Evolutionary conservation across 2,113 vertebrate genomes (phyloP), one percentile per base, ranked within the genome.

Genomic region (Smithornis capensis): DNA sequence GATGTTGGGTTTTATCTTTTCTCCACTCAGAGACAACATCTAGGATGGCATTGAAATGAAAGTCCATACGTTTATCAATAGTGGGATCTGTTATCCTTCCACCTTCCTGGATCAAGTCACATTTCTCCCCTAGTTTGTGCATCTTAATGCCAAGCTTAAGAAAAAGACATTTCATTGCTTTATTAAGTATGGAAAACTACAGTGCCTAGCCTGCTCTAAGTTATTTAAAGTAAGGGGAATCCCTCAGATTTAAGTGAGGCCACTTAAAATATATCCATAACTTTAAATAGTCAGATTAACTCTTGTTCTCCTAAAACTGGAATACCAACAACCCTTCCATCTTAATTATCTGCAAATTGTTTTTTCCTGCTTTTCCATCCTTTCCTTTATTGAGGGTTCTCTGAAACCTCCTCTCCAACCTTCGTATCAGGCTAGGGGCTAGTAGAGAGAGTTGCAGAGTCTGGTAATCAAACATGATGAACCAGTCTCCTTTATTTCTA

Each of bases 31-130:
- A 98, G 76, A 99, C 98, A 38, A 99, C 99, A 94, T 99, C 99
- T 97, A 99, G 97, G 97, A 99, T 99, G 93, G 99, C 99, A 97
- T 99, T 99, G 96, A 99, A 99, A 98, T 99, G 99, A 96, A 99
- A 99, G 96, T 99, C 99, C 99, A 99, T 99, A 94, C 99, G 99
- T 97, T 99, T 99, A 98, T 99, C 99, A 75, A 99, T 98, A 95
- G 99, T 97, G 12, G 98, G 98, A 95, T 99, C 99, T 40, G 99
- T 99, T 81, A 98, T 98, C 85, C 98, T 98, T 85, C 99, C 99
- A 47, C 99, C 99, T 98, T 99, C 99, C 98, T 99, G 99, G 95
- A 99, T 98, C 95, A 99, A 98, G 97, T 99, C 99, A 94, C 99
- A 99, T 62, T 98, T 98, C 90, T 99, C 99, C 62, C 99, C 98